These are phyloP conservation scores for Apoda limacodes DNA, from an alignment of 2,888 invertebrate genomes.

Conservation along the genomic window DNA sequence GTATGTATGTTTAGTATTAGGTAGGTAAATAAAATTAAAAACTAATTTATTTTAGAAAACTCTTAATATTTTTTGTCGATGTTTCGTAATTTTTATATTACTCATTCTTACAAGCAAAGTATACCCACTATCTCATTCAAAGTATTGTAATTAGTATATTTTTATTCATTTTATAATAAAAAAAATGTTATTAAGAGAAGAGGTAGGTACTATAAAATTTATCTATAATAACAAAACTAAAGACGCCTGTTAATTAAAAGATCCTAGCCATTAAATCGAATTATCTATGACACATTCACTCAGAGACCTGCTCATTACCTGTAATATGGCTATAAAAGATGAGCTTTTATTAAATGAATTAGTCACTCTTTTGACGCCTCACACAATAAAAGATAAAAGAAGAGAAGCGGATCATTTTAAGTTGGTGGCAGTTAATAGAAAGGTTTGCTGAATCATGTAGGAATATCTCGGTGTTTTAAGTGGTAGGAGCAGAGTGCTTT, in stretches of 20 bases:
- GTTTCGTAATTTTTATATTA: no score
- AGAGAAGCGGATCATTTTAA: slow-evolving; percentile 21
- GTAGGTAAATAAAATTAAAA: no score
- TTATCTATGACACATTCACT: slow-evolving; percentile 66
- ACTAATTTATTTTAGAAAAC: no score
- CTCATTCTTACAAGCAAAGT: no score
- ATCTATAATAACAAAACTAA: slow-evolving; percentile 6
- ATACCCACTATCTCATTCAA: no score
- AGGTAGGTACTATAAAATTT: slow-evolving; percentile 17
- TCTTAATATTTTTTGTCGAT: no score
- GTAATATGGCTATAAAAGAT: slow-evolving; percentile 21
- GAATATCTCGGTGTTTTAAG: slow-evolving; percentile 38
- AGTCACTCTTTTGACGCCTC: no score
- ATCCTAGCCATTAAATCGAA: slow-evolving; percentile 58
- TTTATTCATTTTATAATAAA: no score
- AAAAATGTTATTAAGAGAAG: slow-evolving; percentile 25
- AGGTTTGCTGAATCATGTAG: slow-evolving; percentile 46
- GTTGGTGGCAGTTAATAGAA: slow-evolving; percentile 32
- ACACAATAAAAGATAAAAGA: slow-evolving; percentile 4
- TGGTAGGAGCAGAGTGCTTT: slow-evolving; percentile 35
- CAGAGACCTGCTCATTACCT: slow-evolving; percentile 53
- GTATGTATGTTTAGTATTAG: no score
- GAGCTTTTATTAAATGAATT: slow-evolving; percentile 3
- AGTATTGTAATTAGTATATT: no score
- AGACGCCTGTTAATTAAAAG: slow-evolving; percentile 52